phyloP scores from a whole-genome alignment of 2,113 vertebrate species.

The Bothrops jararaca region DNA sequence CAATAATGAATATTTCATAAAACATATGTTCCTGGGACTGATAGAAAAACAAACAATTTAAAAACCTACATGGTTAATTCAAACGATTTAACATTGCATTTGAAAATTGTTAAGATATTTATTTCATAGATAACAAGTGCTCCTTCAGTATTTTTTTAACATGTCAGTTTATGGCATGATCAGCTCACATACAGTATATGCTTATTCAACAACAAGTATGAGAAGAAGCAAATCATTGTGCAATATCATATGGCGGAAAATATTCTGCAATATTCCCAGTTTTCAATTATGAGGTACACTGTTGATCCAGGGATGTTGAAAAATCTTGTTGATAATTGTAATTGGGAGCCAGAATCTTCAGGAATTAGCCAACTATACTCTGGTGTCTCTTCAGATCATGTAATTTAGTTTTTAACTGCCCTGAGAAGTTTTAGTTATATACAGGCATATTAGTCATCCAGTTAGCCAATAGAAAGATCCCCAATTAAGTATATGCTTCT shows the following conservation, averaged over 20 bases:
- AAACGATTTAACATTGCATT: conserved; percentile 6
- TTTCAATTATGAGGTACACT: neutral
- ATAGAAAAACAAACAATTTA: conserved; percentile 16
- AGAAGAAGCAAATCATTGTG: neutral
- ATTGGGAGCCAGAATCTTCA: neutral
- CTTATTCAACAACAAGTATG: neutral
- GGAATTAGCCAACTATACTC: neutral
- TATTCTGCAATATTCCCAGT: neutral
- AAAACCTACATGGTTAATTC: neutral
- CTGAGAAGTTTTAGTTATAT: neutral
- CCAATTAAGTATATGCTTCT: neutral
- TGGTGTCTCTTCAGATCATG: neutral
- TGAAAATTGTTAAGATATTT: conserved; percentile 2
- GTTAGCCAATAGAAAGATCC: neutral
- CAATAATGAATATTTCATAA: conserved; percentile 12
- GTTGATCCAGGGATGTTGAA: neutral
- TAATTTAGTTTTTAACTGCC: neutral
- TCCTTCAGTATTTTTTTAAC: neutral
- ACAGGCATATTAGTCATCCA: neutral
- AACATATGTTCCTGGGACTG: conserved; percentile 25
- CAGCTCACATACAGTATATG: neutral
- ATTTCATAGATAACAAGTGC: neutral
- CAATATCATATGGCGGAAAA: neutral
- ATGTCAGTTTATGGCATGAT: neutral
- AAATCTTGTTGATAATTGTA: neutral